A percentile compares a stretch with the other conserved stretches of the same genome.
phyloP scores from a whole-genome alignment of 1,140 invertebrate species.

The Acromyrmex charruanus region DNA sequence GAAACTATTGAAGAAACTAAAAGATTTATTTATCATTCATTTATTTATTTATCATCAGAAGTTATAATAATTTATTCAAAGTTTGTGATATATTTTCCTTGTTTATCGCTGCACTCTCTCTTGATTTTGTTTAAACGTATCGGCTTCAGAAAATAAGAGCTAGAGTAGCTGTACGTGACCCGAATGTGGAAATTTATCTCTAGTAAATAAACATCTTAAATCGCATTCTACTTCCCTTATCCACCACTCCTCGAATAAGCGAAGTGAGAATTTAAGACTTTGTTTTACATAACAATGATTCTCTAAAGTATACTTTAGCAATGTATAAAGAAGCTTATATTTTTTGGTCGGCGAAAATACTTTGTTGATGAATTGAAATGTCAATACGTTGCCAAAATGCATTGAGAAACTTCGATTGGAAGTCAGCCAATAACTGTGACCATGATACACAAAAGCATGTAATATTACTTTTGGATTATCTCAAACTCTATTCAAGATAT shows the following conservation, averaged over 20 bases:
- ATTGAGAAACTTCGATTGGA: background rate
- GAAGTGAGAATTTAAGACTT: background rate
- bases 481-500: background rate
- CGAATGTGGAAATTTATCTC: slow-evolving; percentile 19
- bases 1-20: background rate
- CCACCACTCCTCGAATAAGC: background rate
- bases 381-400: slow-evolving; percentile 13
- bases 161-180: background rate
- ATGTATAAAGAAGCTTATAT: background rate
- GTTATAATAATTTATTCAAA: slow-evolving; percentile 39
- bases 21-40: background rate
- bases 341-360: background rate
- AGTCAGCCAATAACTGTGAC: slow-evolving; percentile 29
- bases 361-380: background rate
- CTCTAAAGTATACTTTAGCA: background rate
- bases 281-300: background rate
- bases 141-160: slow-evolving; percentile 12
- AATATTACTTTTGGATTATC: slow-evolving; percentile 29
- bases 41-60: background rate
- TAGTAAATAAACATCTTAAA: slow-evolving; percentile 30
- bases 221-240: background rate
- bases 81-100: slow-evolving; percentile 19
- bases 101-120: slow-evolving; percentile 16
- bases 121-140: background rate
- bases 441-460: background rate